A percentile compares a stretch with the other conserved stretches of the same genome.
These are phyloP conservation scores for Lamellibrachia luymesi DNA, from an alignment of 1,140 invertebrate genomes.

Conservation along the genomic window DNA sequence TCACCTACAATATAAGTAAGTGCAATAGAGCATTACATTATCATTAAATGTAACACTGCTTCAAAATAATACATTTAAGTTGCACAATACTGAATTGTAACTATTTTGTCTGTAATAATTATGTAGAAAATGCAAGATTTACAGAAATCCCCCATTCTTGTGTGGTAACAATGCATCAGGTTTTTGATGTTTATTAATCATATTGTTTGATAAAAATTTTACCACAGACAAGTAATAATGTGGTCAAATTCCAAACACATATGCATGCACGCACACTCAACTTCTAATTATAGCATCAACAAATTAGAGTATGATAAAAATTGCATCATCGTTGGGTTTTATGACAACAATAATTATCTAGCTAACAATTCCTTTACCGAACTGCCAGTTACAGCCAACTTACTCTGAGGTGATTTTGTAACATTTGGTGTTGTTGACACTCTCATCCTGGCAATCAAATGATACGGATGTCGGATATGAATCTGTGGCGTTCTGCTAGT, in stretches of 20 bases:
- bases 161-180: not conserved
- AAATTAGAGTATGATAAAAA: not conserved
- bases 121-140: not conserved
- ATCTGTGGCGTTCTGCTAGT: not conserved
- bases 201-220: not conserved
- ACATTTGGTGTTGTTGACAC: not conserved
- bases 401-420: not conserved
- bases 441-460: not conserved
- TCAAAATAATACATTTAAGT: not conserved
- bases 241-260: not conserved
- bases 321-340: too few relatives aligned
- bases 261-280: not conserved
- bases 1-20: not conserved
- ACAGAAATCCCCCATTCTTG: not conserved
- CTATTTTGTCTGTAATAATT: not conserved
- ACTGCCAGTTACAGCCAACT: not conserved
- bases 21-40: not conserved
- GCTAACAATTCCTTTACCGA: not conserved
- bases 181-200: not conserved
- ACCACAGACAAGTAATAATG: not conserved
- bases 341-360: not conserved
- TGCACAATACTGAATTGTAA: not conserved
- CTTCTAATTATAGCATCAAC: not conserved
- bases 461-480: not conserved
- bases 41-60: not conserved